Evolutionary conservation across 2,888 invertebrate species (phyloP), one percentile per base, ranked within the genome.

Genomic region (Synanthedon vespiformis): DNA sequence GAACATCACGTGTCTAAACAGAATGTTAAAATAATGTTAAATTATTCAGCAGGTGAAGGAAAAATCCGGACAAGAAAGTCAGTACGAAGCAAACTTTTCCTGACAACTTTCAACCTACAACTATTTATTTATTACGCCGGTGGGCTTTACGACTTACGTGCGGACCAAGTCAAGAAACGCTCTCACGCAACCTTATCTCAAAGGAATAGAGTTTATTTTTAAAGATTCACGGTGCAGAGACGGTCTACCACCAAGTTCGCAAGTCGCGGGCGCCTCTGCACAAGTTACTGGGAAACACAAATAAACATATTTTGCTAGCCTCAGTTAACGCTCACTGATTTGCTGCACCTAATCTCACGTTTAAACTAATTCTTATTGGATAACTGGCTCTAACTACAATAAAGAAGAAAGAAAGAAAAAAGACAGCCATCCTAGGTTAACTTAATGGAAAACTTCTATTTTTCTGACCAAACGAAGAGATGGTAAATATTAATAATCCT

Each of bases 121-220:
- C 75, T 80, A 78, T 80, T 80, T 82, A 81, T 82, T 80, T 82
- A 80, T 80, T 70, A 70, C 68, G 68, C 80, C 74, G 63, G 66
- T 65, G 76, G 77, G 77, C 71, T 73, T 74, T 63, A 59, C 60
- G 63, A 62, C 61, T 64, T 64, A 58, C 61, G 50, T 12, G 22
- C 14, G 12, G 48, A 48, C 48, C 13, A 16, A 48, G 44, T 44
- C n/a, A 44, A 6, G 8, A 2, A 13, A n/a, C 14, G 2, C n/a
- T 14, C n/a, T 8, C n/a, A 4, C 13, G 13, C 14, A 13, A 12
- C 44, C 11, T 44, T 12, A 44, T 13, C 14, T 2, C n/a, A 13
- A 44, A 8, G 12, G 44, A 12, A 44, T 14, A 44, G 11, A 14
- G 44, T 44, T 8, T 14, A 1, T 13, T 13, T 44, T 44, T 44